Conservation (phyloP, 2,888 invertebrate species). For the Nowickia ferox region DNA sequence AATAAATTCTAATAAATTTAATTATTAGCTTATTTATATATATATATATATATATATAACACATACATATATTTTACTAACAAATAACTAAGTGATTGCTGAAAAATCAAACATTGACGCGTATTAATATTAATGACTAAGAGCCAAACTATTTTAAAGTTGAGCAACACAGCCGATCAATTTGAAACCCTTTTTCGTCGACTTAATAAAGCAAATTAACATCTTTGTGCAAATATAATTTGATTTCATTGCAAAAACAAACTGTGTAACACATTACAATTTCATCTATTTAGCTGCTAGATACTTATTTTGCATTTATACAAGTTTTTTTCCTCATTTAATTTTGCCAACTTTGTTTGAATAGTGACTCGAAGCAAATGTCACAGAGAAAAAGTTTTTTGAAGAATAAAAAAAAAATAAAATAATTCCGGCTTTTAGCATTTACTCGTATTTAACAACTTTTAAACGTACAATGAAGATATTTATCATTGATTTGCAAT, state of each 20-base stretch:
- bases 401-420: background rate
- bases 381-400: background rate
- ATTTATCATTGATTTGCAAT: slow-evolving; percentile 53
- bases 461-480: slow-evolving; percentile 34
- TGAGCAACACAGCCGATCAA: background rate
- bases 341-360: slow-evolving; percentile 26
- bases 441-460: slow-evolving; percentile 20
- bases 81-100: too few species aligned
- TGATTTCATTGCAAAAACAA: slow-evolving; percentile 29
- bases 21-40: too few species aligned
- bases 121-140: too few species aligned
- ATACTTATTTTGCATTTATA: slow-evolving; percentile 38
- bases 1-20: too few species aligned
- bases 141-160: background rate
- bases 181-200: background rate
- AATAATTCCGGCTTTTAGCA: slow-evolving; percentile 24
- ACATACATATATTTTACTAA: too few species aligned
- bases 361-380: slow-evolving; percentile 1
- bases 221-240: slow-evolving; percentile 14
- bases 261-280: slow-evolving; percentile 44
- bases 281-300: slow-evolving; percentile 11
- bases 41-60: too few species aligned
- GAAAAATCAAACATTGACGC: too few species aligned
- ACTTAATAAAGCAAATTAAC: slow-evolving; percentile 22
- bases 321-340: slow-evolving; percentile 14